These are phyloP conservation scores for Todus mexicanus DNA, from an alignment of 2,797 vertebrate species.

Conservation along the genomic window DNA sequence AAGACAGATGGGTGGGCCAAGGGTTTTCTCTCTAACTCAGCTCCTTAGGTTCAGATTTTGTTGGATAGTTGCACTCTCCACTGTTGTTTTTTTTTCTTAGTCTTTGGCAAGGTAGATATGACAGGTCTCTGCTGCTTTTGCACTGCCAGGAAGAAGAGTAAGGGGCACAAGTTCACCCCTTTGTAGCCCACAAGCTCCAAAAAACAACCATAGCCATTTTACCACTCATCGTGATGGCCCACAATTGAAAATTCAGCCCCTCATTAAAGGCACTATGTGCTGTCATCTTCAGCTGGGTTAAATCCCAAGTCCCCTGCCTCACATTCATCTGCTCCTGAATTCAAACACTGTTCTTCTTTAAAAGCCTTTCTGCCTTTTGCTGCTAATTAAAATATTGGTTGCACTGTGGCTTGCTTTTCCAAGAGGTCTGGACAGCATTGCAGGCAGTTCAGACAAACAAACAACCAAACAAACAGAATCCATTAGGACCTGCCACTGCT, in stretches of 20 bases:
- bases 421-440: slow-evolving; percentile 42
- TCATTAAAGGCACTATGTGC: background rate
- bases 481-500: slow-evolving; percentile 63
- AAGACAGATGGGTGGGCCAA: background rate
- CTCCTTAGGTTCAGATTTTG: background rate
- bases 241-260: background rate
- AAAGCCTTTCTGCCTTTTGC: slow-evolving; percentile 15
- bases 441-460: slow-evolving; percentile 53
- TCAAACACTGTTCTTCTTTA: background rate
- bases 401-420: slow-evolving; percentile 40
- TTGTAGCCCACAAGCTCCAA: background rate
- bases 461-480: slow-evolving; percentile 48
- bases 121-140: background rate
- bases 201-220: background rate
- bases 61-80: background rate
- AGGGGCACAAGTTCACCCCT: background rate
- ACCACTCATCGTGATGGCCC: background rate
- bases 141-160: background rate
- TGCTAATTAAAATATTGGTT: slow-evolving; percentile 45
- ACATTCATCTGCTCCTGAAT: background rate
- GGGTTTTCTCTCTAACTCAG: background rate
- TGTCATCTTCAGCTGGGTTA: background rate
- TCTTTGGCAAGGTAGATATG: background rate
- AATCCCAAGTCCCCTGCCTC: background rate
- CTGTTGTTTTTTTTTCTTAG: background rate